Conservation (phyloP, 2,113 vertebrate genomes). For the Podilymbus podiceps region DNA sequence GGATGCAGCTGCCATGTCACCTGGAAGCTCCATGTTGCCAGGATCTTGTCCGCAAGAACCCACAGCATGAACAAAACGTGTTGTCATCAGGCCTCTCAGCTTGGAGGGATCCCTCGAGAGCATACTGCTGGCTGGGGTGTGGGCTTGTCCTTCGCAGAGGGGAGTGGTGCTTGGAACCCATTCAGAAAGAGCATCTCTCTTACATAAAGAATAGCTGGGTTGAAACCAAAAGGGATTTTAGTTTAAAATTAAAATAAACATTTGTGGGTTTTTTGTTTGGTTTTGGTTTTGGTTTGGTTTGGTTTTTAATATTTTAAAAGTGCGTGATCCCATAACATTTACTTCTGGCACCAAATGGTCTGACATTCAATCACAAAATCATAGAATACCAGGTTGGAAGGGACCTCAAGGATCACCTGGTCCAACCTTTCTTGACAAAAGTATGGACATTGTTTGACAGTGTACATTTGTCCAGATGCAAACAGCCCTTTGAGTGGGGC, state of each 20-base stretch:
- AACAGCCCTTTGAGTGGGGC: neutral
- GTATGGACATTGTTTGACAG: neutral
- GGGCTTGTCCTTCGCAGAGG: neutral
- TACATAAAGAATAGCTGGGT: neutral
- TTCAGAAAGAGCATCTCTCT: neutral
- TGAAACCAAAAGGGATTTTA: neutral
- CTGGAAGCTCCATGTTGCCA: neutral
- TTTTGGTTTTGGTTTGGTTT: no score
- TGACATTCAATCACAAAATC: neutral
- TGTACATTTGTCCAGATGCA: neutral
- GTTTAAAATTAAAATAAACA: no score
- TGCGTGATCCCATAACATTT: fast-evolving
- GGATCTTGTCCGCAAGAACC: neutral
- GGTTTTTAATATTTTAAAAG: neutral
- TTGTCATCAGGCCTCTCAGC: neutral
- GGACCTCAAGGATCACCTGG: no score
- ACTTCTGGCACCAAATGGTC: neutral
- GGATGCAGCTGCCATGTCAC: neutral
- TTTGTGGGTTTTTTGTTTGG: neutral
- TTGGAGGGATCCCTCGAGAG: neutral
- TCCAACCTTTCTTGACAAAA: no score
- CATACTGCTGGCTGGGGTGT: fast-evolving
- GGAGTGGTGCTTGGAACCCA: neutral
- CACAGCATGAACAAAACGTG: fast-evolving
- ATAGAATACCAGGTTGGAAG: no score